Conservation (phyloP, 2,888 invertebrate genomes). For the Pollenia amentaria region DNA sequence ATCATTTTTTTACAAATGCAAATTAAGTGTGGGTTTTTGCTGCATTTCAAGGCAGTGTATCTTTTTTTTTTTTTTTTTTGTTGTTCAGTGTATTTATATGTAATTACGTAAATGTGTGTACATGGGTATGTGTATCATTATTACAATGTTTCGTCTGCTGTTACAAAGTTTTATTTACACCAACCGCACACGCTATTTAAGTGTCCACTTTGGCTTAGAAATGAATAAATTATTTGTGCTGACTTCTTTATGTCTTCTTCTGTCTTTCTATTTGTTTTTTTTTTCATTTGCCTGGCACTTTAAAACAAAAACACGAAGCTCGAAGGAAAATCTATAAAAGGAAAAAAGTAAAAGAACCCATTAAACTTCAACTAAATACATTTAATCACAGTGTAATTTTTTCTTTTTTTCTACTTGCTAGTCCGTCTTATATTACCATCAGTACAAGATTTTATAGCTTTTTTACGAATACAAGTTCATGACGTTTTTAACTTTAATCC, state of each 20-base stretch:
- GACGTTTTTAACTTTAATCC: constrained; percentile 14
- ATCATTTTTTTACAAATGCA: too few relatives aligned
- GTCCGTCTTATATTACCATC: background rate
- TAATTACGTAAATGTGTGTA: background rate
- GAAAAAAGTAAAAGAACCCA: constrained; percentile 40
- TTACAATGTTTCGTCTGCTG: background rate
- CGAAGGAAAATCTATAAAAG: constrained; percentile 1
- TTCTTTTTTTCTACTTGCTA: constrained; percentile 13
- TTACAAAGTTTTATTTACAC: background rate
- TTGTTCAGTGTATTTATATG: too few relatives aligned
- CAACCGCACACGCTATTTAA: constrained; percentile 1
- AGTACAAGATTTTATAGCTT: background rate
- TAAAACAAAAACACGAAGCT: background rate
- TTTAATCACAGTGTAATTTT: constrained; percentile 47
- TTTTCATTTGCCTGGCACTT: constrained; percentile 20
- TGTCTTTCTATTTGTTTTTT: constrained; percentile 1
- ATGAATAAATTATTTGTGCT: constrained; percentile 59
- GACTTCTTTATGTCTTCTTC: constrained; percentile 43
- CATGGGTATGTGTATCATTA: background rate
- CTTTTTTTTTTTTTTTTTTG: too few relatives aligned
- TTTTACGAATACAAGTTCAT: background rate
- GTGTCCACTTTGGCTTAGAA: constrained; percentile 55
- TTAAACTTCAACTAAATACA: constrained; percentile 57
- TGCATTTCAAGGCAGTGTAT: too few relatives aligned
- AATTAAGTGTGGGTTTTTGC: too few relatives aligned